Evolutionary conservation across 2,888 invertebrate species (phyloP).

Genomic region (Parochlus steinenii): DNA sequence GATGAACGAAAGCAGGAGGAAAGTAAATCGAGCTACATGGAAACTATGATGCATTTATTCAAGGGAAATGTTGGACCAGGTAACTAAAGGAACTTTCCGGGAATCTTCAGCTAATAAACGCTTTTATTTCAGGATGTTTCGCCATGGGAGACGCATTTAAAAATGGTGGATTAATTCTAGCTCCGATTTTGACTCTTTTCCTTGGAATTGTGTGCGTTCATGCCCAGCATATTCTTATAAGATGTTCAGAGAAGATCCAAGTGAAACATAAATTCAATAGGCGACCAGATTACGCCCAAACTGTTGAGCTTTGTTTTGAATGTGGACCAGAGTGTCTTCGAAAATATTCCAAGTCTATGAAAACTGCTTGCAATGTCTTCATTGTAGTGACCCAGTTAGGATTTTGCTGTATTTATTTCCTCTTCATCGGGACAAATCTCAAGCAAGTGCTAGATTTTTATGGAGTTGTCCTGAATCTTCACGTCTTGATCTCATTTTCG

Average conservation of each 20-base stretch:
- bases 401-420: conserved; percentile 94
- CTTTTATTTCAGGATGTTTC: conserved; percentile 28
- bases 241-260: conserved; percentile 50
- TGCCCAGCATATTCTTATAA: conserved; percentile 83
- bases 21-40: conserved; percentile 45
- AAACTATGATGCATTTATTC: conserved; percentile 81
- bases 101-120: no score
- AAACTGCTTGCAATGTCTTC: conserved; percentile 63
- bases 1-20: no score
- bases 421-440: conserved; percentile 79
- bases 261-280: conserved; percentile 36
- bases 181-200: conserved; percentile 55
- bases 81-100: no score
- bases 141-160: conserved; percentile 92
- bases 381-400: conserved; percentile 93
- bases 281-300: conserved; percentile 61
- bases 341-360: conserved; percentile 43
- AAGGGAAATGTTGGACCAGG: conserved; percentile 95
- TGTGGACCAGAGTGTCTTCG: conserved; percentile 52
- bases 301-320: conserved; percentile 64
- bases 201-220: conserved; percentile 80
- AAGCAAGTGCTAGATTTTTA: conserved; percentile 56
- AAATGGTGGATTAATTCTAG: conserved; percentile 77
- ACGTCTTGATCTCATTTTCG: conserved; percentile 56
- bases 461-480: conserved; percentile 42